Percentiles rank a stretch among this genome's conserved stretches.
Conservation (phyloP, 1,140 invertebrate species). For the Anastrepha ludens region DNA sequence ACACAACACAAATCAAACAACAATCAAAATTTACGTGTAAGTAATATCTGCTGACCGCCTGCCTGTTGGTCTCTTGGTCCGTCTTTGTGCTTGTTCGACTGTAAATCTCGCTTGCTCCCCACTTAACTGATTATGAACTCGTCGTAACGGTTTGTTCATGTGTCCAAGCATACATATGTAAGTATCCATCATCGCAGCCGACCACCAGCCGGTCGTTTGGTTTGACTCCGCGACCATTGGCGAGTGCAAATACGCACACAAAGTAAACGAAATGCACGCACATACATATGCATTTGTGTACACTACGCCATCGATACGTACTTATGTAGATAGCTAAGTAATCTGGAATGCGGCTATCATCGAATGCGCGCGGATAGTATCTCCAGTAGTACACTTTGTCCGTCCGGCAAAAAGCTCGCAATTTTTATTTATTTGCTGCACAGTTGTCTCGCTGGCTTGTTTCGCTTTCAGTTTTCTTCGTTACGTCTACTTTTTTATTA, state of each 20-base stretch:
- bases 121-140: slow-evolving; percentile 38
- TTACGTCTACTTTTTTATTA: slow-evolving; percentile 42
- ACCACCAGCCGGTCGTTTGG: neutral
- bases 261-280: neutral
- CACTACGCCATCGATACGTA: neutral
- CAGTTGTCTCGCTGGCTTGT: slow-evolving; percentile 12
- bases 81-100: neutral
- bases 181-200: neutral
- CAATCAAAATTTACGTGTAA: slow-evolving; percentile 34
- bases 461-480: slow-evolving; percentile 48
- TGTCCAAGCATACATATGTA: neutral
- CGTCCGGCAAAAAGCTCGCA: slow-evolving; percentile 7
- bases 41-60: neutral
- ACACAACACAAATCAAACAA: slow-evolving; percentile 30
- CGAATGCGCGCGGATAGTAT: neutral
- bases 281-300: neutral
- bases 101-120: neutral
- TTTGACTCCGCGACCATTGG: neutral
- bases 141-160: slow-evolving; percentile 17
- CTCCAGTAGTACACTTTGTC: neutral
- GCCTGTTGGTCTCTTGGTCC: neutral
- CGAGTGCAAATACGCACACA: neutral
- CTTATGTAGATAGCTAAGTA: neutral
- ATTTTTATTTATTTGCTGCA: slow-evolving; percentile 15
- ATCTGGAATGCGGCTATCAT: slow-evolving; percentile 11